These are phyloP conservation scores for Catharus fuscescens DNA, from an alignment of 2,113 vertebrate genomes.

Conservation along the genomic window DNA sequence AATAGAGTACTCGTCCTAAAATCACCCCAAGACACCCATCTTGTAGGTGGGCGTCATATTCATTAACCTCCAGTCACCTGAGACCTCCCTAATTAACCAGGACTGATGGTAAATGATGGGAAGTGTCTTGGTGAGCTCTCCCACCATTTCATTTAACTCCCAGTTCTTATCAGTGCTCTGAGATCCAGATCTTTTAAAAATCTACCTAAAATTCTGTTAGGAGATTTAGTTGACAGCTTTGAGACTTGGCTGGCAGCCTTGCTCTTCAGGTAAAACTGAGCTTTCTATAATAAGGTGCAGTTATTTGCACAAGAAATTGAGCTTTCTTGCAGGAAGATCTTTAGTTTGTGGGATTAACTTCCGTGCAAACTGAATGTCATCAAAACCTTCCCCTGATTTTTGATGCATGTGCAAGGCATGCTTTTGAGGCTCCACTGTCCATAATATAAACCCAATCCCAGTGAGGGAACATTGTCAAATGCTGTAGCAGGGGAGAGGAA, in stretches of 20 bases:
- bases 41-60: neutral
- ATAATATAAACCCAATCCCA: neutral
- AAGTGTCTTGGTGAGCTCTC: neutral
- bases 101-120: neutral
- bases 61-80: neutral
- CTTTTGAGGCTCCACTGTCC: neutral
- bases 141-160: neutral
- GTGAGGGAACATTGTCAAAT: neutral
- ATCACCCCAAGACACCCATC: neutral
- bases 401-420: neutral
- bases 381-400: neutral
- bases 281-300: neutral
- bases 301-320: neutral
- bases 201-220: neutral
- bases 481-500: neutral
- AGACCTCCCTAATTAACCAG: fast-evolving
- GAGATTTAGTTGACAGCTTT: neutral
- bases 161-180: neutral
- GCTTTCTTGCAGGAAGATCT: neutral
- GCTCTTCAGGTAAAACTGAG: neutral
- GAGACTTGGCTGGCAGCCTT: neutral
- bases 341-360: neutral
- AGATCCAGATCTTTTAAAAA: conserved; percentile 1
- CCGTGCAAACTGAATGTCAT: neutral
- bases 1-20: neutral